Evolutionary conservation across 2,888 invertebrate genomes (phyloP).

Genomic region (Macrosoma leucophasiata): DNA sequence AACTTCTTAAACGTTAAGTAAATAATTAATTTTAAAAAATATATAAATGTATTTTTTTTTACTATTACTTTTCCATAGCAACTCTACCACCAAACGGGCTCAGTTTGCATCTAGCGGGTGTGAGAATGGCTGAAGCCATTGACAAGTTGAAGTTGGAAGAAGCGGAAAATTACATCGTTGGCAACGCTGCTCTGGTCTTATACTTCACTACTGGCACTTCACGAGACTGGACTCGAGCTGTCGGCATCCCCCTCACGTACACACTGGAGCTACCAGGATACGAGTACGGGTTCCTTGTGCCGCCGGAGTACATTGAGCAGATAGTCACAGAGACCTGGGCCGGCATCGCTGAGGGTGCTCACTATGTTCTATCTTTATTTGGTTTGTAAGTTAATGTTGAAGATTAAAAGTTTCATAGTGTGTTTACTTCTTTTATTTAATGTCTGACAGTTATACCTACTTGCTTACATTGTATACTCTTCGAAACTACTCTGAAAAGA

Average conservation of each 20-base stretch:
- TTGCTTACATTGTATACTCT: background rate
- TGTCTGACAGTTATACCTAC: slow-evolving; percentile 2
- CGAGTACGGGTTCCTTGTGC: slow-evolving; percentile 72
- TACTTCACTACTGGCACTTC: slow-evolving; percentile 80
- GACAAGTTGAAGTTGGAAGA: slow-evolving; percentile 51
- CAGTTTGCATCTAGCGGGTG: slow-evolving; percentile 55
- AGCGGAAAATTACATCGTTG: slow-evolving; percentile 66
- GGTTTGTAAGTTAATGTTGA: slow-evolving; percentile 9
- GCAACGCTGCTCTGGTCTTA: slow-evolving; percentile 72
- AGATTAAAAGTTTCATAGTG: background rate
- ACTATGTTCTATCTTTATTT: slow-evolving; percentile 34
- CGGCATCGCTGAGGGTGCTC: slow-evolving; percentile 63
- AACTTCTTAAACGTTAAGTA: too few relatives aligned
- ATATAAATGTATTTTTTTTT: too few relatives aligned
- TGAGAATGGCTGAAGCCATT: slow-evolving; percentile 60
- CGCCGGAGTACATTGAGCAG: slow-evolving; percentile 67
- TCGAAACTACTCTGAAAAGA: background rate
- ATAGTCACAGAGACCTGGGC: slow-evolving; percentile 79
- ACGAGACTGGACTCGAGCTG: slow-evolving; percentile 79
- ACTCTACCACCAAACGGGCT: slow-evolving; percentile 71
- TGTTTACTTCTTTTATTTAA: slow-evolving; percentile 1
- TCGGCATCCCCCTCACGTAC: slow-evolving; percentile 76
- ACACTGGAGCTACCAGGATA: slow-evolving; percentile 81
- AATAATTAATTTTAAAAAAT: too few relatives aligned
- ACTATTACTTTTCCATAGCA: too few relatives aligned